phyloP scores from a whole-genome alignment of 1,140 invertebrate genomes.

The Anthonomus grandis region DNA sequence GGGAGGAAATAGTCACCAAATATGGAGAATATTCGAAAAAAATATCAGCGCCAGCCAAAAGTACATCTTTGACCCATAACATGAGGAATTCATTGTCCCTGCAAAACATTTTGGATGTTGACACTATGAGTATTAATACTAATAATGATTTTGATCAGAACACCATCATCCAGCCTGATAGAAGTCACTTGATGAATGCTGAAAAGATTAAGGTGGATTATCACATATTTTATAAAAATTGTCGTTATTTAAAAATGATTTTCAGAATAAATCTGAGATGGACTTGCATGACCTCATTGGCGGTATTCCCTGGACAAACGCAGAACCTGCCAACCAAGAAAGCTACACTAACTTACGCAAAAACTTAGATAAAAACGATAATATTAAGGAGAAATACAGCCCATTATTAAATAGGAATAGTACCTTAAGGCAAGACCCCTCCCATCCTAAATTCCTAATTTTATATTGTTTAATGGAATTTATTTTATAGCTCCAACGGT shows the following conservation, averaged over 20 bases:
- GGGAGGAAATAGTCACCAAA: constrained; percentile 39
- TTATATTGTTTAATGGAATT: background rate
- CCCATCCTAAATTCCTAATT: background rate
- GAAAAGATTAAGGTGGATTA: constrained; percentile 29
- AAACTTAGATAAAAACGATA: constrained; percentile 36
- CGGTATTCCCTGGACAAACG: constrained; percentile 42
- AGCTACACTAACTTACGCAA: constrained; percentile 30
- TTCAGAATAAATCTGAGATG: constrained; percentile 40
- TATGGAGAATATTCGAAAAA: constrained; percentile 35
- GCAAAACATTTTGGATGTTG: constrained; percentile 41
- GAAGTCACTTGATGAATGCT: constrained; percentile 37
- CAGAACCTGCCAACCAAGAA: constrained; percentile 35
- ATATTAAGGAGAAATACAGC: constrained; percentile 29
- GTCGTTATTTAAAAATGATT: background rate
- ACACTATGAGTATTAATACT: constrained; percentile 36
- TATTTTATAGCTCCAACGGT: constrained; percentile 18
- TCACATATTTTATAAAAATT: too few species aligned
- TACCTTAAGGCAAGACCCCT: constrained; percentile 6
- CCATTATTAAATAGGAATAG: constrained; percentile 17
- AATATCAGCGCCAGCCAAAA: constrained; percentile 26
- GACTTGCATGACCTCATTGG: constrained; percentile 50
- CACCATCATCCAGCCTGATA: constrained; percentile 43
- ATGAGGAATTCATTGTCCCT: constrained; percentile 39
- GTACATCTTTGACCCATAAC: constrained; percentile 21
- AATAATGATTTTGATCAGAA: constrained; percentile 49